Percentiles rank a stretch among this genome's conserved stretches.
Conservation (phyloP, 2,113 vertebrate genomes). For the Tetrax tetrax region DNA sequence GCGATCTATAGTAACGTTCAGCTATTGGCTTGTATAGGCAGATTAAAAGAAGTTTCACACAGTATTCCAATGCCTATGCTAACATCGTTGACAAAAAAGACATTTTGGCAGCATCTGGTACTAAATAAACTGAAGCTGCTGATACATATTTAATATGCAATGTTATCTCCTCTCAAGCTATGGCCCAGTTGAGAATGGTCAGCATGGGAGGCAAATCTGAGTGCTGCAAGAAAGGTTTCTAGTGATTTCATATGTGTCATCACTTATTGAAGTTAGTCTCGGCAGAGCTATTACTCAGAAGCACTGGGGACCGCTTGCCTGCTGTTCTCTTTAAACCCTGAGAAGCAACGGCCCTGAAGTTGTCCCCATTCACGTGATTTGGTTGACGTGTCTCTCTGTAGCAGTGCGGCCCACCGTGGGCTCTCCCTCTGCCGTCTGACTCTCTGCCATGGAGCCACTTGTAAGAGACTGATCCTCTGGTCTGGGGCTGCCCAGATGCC, state of each 20-base stretch:
- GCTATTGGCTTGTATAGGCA: not conserved
- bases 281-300: not conserved
- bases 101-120: not conserved
- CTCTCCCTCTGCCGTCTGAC: not conserved
- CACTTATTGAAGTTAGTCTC: not conserved
- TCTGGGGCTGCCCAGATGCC: not conserved
- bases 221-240: not conserved
- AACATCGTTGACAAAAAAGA: conserved; percentile 1
- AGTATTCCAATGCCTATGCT: not conserved
- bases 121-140: not conserved
- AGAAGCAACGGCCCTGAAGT: not conserved
- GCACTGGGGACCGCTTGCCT: not conserved
- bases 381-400: not conserved
- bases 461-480: not conserved
- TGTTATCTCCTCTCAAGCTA: not conserved
- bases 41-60: not conserved
- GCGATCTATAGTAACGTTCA: not conserved
- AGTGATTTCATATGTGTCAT: not conserved
- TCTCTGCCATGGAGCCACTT: not conserved
- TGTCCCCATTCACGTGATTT: fast-evolving
- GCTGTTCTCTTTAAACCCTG: not conserved
- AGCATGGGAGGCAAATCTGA: not conserved
- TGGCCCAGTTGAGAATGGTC: not conserved
- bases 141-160: not conserved
- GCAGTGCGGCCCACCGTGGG: not conserved